Conservation (phyloP, 2,888 invertebrate species). For the Chesias legatella region DNA sequence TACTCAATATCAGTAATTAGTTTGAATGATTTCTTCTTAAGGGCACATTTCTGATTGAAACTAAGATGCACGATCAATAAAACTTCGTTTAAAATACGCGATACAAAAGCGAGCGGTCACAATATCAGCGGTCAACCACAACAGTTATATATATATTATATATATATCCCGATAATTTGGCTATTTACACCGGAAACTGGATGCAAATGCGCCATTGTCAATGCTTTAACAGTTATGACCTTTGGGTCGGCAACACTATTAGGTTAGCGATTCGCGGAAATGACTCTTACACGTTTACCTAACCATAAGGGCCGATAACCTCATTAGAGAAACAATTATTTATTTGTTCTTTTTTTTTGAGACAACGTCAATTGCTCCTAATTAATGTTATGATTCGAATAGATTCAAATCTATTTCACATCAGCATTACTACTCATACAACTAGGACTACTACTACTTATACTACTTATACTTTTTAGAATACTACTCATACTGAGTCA, state of each 20-base stretch:
- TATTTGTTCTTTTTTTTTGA: background rate
- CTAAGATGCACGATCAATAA: too few species aligned
- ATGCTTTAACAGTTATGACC: conserved; percentile 59
- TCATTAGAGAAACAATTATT: conserved; percentile 31
- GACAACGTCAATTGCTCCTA: too few species aligned
- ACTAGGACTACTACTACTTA: too few species aligned
- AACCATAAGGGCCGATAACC: conserved; percentile 42
- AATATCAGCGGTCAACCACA: conserved; percentile 56
- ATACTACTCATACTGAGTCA: too few species aligned
- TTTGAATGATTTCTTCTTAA: too few species aligned
- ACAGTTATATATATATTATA: too few species aligned
- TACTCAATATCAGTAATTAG: too few species aligned
- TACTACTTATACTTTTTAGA: too few species aligned
- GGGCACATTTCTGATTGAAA: too few species aligned
- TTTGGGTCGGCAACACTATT: conserved; percentile 51
- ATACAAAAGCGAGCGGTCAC: conserved; percentile 23
- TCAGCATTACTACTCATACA: too few species aligned
- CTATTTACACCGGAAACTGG: conserved; percentile 62
- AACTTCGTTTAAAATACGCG: background rate
- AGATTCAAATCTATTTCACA: too few species aligned
- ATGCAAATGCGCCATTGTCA: conserved; percentile 73
- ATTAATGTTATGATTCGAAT: too few species aligned
- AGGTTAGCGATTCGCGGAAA: conserved; percentile 57
- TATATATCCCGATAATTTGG: conserved; percentile 66
- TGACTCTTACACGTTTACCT: conserved; percentile 15